These are phyloP conservation scores for Pygoscelis adeliae DNA, from an alignment of 2,113 vertebrate species.

Conservation along the genomic window DNA sequence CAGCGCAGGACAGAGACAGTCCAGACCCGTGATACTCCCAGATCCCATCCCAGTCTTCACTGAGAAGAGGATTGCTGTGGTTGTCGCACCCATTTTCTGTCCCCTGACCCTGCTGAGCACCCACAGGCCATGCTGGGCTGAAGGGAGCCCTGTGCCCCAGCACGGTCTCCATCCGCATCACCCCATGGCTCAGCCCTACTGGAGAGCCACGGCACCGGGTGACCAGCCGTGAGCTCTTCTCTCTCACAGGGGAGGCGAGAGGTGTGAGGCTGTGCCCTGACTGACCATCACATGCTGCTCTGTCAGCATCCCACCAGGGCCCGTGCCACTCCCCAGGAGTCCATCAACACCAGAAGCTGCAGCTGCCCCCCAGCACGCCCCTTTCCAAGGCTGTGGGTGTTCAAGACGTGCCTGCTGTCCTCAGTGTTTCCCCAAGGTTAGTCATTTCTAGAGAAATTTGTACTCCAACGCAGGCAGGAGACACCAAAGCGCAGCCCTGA, in stretches of 20 bases:
- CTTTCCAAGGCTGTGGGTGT: neutral
- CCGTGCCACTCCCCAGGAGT: neutral
- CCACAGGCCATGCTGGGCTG: neutral
- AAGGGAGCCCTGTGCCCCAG: neutral
- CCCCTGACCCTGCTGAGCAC: neutral
- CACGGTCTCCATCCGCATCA: rapidly evolving
- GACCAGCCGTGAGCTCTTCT: neutral
- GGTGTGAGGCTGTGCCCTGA: neutral
- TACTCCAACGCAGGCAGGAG: neutral
- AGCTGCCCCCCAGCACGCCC: neutral
- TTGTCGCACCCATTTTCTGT: neutral
- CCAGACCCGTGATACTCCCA: rapidly evolving
- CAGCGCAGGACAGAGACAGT: neutral
- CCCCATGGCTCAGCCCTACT: rapidly evolving
- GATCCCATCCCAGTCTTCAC: neutral
- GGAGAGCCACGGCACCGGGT: rapidly evolving
- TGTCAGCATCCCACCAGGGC: neutral
- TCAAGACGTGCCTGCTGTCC: neutral
- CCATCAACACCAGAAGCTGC: neutral
- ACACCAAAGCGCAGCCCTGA: neutral
- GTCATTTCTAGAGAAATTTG: neutral
- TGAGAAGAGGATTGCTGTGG: rapidly evolving
- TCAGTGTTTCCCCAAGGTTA: neutral
- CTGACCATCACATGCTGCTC: neutral
- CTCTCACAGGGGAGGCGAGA: neutral